Base-by-base conservation (phyloP, 2,113 vertebrate genomes). In the Mobula birostris region DNA sequence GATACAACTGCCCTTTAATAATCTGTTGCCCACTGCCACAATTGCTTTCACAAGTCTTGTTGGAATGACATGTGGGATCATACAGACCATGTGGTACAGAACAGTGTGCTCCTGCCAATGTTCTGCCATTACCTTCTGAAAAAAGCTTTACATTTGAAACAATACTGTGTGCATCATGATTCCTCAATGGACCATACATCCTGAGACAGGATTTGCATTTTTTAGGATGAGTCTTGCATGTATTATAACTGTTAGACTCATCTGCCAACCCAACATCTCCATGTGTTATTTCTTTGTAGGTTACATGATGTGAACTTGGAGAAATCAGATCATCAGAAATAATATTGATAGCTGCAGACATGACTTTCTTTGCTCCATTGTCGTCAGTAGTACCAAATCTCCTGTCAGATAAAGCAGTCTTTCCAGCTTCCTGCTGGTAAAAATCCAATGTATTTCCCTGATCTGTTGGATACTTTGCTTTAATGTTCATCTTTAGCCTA, bases 361-460 rank as follows among this genome's bases (percentile, higher is more conserved):
- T 48, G 70, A 40, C 12, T 74, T 72, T 72, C n/a, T 93, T 40
- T n/a, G 32, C 6, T 21, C 3, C 66, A 70, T 1, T 36, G 36
- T 15, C 48, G 11, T 93, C 68, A 48, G 68, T 56, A 48, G 36
- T 74, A 27, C 40, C 74, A 19, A 93, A 93, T 27, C 19, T 74
- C 66, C 91, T 5, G 27, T 74, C 70, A 92, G 32, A 21, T 91
- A 36, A 91, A 68, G 87, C 21, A 87, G 83, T 61, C 56, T 61
- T 87, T 87, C 56, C 48, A 63, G 29, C 19, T 21, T 74, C 66
- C 32, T 93, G 36, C 27, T 15, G 70, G 68, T 17, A 56, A 24
- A 19, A 93, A 74, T 74, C 91, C 68, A 93, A 76, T 27, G 74
- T 56, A 74, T 56, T 74, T 74, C 36, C 27, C 70, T 93, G 91